Conservation (phyloP, 2,888 invertebrate species). For the Drosophila longiperda region DNA sequence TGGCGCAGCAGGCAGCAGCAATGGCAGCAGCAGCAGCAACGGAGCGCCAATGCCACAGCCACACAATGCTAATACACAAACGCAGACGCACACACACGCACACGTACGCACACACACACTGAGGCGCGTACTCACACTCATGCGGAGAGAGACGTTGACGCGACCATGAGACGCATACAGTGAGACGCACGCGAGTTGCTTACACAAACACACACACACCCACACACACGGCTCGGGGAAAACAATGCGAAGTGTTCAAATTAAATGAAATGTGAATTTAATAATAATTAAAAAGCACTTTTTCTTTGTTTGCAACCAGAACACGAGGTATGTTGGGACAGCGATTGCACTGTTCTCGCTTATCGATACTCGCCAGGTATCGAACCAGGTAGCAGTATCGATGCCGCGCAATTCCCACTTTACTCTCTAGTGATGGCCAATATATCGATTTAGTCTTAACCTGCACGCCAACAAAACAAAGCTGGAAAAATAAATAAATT, state of each 20-base stretch:
- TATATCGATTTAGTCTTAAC: constrained; percentile 15
- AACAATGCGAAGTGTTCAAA: constrained; percentile 34
- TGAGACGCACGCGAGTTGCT: constrained; percentile 49
- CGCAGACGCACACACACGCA: constrained; percentile 36
- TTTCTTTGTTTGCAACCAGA: constrained; percentile 78
- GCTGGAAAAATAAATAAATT: constrained; percentile 3
- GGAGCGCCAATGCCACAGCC: constrained; percentile 65
- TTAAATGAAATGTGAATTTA: constrained; percentile 55
- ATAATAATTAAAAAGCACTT: constrained; percentile 79
- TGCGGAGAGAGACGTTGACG: constrained; percentile 50
- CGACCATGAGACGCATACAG: constrained; percentile 63
- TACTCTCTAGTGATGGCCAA: constrained; percentile 4
- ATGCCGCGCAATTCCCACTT: background rate
- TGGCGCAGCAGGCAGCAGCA: constrained; percentile 51
- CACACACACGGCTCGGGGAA: constrained; percentile 31
- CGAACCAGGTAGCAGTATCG: constrained; percentile 13
- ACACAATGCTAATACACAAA: constrained; percentile 72
- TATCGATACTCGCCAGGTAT: constrained; percentile 45
- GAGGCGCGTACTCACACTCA: constrained; percentile 41
- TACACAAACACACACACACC: background rate
- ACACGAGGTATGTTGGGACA: constrained; percentile 70
- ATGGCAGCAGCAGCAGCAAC: constrained; percentile 47
- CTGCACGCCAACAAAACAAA: constrained; percentile 37
- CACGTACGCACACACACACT: constrained; percentile 36
- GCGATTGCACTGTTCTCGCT: constrained; percentile 47